Percentiles rank a stretch among this genome's conserved stretches.
phyloP scores from a whole-genome alignment of 1,140 invertebrate genomes.

The Drosophila tsacasi region DNA sequence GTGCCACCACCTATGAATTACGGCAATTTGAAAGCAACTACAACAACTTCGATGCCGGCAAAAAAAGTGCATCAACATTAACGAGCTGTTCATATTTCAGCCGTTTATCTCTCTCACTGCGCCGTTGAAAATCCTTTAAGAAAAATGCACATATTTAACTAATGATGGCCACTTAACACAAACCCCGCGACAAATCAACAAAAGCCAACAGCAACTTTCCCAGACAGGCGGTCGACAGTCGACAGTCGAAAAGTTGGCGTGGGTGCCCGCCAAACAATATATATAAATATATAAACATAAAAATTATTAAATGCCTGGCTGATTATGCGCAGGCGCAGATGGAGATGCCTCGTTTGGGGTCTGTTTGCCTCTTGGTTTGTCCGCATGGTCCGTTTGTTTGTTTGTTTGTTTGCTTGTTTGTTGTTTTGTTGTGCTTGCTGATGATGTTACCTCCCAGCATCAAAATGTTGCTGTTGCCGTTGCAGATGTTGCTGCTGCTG shows the following conservation, averaged over 20 bases:
- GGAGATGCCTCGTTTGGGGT: slow-evolving; percentile 30
- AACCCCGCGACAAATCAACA: slow-evolving; percentile 80
- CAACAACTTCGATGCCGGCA: slow-evolving; percentile 12
- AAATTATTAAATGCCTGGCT: slow-evolving; percentile 82
- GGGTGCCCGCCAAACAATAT: slow-evolving; percentile 57
- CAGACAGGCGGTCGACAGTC: slow-evolving; percentile 50
- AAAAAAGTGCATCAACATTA: slow-evolving; percentile 53
- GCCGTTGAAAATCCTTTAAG: slow-evolving; percentile 74
- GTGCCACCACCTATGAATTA: slow-evolving; percentile 67
- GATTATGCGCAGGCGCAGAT: slow-evolving; percentile 72
- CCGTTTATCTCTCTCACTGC: slow-evolving; percentile 47
- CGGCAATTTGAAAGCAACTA: slow-evolving; percentile 64
- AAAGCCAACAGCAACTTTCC: slow-evolving; percentile 66
- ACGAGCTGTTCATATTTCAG: slow-evolving; percentile 57
- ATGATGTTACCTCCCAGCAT: slow-evolving; percentile 52
- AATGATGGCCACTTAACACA: slow-evolving; percentile 82
- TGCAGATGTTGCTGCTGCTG: slow-evolving; percentile 57
- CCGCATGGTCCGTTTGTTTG: slow-evolving; percentile 6
- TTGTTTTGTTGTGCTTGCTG: slow-evolving; percentile 66
- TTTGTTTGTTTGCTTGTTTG: slow-evolving; percentile 24
- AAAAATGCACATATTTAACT: slow-evolving; percentile 84
- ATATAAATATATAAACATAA: slow-evolving; percentile 76
- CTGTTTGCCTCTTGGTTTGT: slow-evolving; percentile 5
- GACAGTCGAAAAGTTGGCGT: slow-evolving; percentile 43
- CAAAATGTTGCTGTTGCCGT: slow-evolving; percentile 39